Evolutionary conservation across 2,797 vertebrate genomes (phyloP), one percentile per base, ranked within the genome.

Genomic region (Dipus sagitta): DNA sequence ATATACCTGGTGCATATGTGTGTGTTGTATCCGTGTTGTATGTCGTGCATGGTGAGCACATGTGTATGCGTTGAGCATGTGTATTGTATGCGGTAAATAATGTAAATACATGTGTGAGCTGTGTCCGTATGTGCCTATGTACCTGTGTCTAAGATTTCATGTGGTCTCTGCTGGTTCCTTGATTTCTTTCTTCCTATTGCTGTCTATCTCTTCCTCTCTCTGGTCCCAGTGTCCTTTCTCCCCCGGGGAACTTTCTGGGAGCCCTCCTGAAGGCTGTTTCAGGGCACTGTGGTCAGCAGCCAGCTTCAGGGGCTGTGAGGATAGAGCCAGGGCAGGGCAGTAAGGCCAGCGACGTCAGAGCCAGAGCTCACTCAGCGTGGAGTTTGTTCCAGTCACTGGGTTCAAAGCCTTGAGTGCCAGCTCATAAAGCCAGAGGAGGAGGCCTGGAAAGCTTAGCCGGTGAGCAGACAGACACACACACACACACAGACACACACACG

Each of bases 371-470:
- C 10, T 34, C 42, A 71, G 58, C 26, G 2, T 96, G 96, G 95
- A 96, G 82, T 96, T 96, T 95, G 96, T 67, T 78, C 95, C 68
- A 34, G 94, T 95, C 91, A 86, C 82, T n/a, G 79, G 68, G 94
- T 94, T 94, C 95, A 84, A 3, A 26, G 58, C 79, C 60, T 23
- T 65, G 52, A 32, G 67, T 65, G 91, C 87, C 75, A 78, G n/a
- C 85, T 93, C 95, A 71, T n/a, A 86, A 70, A 90, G 81, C 65
- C 38, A n/a, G 11, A 21, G 8, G 15, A 23, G 67, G 52, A 87
- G 70, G 21, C 28, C 26, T 6, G 67, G 67, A 26, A 21, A 26
- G 86, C 60, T 83, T n/a, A 47, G 32, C 68, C 75, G 77, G 64
- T 76, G 64, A 78, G 65, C 30, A 13, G 24, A 6, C 13, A 0